Percentiles rank a stretch among this genome's conserved stretches.
Conservation (phyloP, 2,888 invertebrate species). For the Ametastegia equiseti region DNA sequence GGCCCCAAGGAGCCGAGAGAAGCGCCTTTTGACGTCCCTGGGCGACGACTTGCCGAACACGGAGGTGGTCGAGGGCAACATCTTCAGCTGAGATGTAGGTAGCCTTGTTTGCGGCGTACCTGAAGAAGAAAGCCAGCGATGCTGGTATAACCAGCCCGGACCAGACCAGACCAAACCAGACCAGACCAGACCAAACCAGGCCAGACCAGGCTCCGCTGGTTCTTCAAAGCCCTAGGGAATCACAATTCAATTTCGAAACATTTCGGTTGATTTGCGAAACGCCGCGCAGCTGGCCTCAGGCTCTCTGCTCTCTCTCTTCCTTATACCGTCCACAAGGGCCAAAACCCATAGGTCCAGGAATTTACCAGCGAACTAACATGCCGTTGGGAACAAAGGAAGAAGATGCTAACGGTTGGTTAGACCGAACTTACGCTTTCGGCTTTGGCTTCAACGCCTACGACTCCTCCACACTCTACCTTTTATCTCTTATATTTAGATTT, state of each 20-base stretch:
- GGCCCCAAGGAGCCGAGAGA: not conserved
- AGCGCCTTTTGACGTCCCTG: not conserved
- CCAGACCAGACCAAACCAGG: no score
- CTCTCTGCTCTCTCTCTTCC: not conserved
- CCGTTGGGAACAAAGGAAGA: slow-evolving; percentile 35
- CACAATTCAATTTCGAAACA: slow-evolving; percentile 68
- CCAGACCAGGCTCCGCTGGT: no score
- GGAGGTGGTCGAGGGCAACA: slow-evolving; percentile 22
- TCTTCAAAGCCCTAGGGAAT: slow-evolving; percentile 63
- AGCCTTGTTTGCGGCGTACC: slow-evolving; percentile 20
- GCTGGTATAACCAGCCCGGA: not conserved
- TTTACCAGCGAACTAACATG: slow-evolving; percentile 18
- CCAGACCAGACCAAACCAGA: no score
- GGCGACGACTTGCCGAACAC: slow-evolving; percentile 26
- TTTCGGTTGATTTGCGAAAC: slow-evolving; percentile 68
- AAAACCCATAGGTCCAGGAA: not conserved
- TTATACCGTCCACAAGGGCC: slow-evolving; percentile 3
- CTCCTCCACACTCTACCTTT: no score
- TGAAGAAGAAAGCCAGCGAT: not conserved
- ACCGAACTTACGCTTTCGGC: not conserved
- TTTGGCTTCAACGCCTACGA: slow-evolving; percentile 12
- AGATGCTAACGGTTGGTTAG: slow-evolving; percentile 33
- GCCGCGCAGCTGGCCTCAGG: slow-evolving; percentile 13
- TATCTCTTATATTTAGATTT: no score
- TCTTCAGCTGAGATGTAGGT: slow-evolving; percentile 22